Conservation (phyloP, 1,140 invertebrate genomes). For the Papilio machaon region DNA sequence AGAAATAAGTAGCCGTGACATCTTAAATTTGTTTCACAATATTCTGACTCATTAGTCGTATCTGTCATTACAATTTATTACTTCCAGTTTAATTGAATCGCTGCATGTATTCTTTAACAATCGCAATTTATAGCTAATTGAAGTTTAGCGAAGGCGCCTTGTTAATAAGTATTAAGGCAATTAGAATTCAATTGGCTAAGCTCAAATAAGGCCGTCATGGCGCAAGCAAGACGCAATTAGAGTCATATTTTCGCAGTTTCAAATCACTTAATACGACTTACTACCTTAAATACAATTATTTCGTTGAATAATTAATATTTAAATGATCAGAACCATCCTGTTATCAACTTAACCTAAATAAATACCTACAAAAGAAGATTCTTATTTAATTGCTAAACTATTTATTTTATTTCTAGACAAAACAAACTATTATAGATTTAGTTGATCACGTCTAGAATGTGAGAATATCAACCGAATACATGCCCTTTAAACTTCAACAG, state of each 20-base stretch:
- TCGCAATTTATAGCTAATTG: conserved; percentile 54
- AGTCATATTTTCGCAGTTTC: conserved; percentile 41
- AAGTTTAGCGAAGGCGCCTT: conserved; percentile 46
- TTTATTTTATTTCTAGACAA: too few relatives aligned
- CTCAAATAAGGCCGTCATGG: conserved; percentile 48
- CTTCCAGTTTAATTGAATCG: conserved; percentile 38
- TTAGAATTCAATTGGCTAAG: conserved; percentile 55
- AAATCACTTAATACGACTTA: conserved; percentile 31
- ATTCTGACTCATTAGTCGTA: neutral
- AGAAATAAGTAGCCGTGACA: neutral
- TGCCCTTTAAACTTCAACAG: conserved; percentile 1
- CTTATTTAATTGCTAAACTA: too few relatives aligned
- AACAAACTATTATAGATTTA: too few relatives aligned
- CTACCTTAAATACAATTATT: neutral
- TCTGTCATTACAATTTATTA: neutral
- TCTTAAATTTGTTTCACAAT: neutral
- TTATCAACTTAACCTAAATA: too few relatives aligned
- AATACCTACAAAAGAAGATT: too few relatives aligned
- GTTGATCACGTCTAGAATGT: neutral
- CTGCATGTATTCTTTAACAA: conserved; percentile 14
- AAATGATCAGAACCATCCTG: too few relatives aligned
- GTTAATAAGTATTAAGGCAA: conserved; percentile 57
- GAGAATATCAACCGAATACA: neutral
- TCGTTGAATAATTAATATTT: too few relatives aligned
- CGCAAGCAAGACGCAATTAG: conserved; percentile 55